phyloP scores from a whole-genome alignment of 2,888 invertebrate genomes.

The Aspidiotus rigidus region DNA sequence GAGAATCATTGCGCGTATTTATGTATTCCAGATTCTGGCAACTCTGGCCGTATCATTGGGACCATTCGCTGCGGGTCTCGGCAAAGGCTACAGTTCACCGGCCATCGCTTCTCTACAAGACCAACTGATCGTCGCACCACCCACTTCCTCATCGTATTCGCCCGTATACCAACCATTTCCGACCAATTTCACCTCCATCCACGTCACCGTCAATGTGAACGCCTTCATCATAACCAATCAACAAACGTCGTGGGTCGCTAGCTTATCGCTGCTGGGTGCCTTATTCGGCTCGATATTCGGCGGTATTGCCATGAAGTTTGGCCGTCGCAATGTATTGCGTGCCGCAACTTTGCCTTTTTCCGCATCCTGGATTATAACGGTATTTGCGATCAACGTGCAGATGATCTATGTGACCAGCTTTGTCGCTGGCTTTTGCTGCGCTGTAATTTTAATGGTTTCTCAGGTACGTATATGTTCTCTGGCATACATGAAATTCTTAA shows the following conservation, averaged over 20 bases:
- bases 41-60: conserved; percentile 70
- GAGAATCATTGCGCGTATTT: neutral
- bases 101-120: conserved; percentile 68
- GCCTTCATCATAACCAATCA: conserved; percentile 44
- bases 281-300: conserved; percentile 70
- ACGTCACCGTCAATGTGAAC: conserved; percentile 19
- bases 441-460: conserved; percentile 65
- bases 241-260: conserved; percentile 73
- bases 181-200: conserved; percentile 6
- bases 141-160: conserved; percentile 15
- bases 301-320: conserved; percentile 66
- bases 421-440: conserved; percentile 71
- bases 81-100: conserved; percentile 74
- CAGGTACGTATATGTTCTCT: conserved; percentile 48
- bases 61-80: conserved; percentile 67
- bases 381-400: conserved; percentile 64
- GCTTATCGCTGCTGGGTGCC: conserved; percentile 67
- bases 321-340: conserved; percentile 59
- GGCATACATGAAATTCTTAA: neutral
- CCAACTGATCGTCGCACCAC: conserved; percentile 12
- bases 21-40: conserved; percentile 56
- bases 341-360: conserved; percentile 66
- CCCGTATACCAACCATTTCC: neutral
- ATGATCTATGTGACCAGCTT: conserved; percentile 77
- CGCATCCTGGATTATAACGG: conserved; percentile 71